Conservation (phyloP, 2,797 vertebrate species). For the Dipus sagitta region DNA sequence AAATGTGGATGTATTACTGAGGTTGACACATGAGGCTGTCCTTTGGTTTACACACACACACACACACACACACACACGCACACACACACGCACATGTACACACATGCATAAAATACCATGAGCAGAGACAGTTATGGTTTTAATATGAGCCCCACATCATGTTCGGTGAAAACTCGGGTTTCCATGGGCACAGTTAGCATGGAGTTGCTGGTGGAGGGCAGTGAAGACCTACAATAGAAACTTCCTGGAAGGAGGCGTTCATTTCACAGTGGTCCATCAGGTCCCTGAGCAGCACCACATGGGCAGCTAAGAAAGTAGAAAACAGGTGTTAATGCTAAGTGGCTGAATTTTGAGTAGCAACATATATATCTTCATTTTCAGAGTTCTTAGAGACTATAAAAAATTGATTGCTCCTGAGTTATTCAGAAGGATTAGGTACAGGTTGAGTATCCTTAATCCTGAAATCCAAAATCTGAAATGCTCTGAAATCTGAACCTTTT, state of each 20-base stretch:
- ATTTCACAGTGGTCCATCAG: neutral
- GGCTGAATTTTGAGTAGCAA: neutral
- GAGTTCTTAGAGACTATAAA: neutral
- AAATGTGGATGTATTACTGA: too few relatives aligned
- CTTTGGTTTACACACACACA: too few relatives aligned
- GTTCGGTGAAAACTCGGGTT: neutral
- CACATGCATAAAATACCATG: neutral
- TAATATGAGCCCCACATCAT: rapidly evolving
- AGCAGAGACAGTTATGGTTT: neutral
- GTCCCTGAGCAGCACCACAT: neutral
- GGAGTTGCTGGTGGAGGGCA: neutral
- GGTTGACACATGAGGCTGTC: too few relatives aligned
- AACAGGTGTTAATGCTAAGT: neutral
- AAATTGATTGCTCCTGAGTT: neutral
- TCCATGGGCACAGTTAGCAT: neutral
- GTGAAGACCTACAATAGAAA: neutral
- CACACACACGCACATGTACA: too few relatives aligned
- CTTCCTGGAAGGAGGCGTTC: neutral
- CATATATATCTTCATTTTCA: neutral
- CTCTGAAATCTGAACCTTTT: neutral
- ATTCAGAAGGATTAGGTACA: neutral
- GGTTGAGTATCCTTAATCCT: neutral
- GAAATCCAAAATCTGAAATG: neutral
- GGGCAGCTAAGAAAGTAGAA: neutral
- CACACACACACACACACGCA: too few relatives aligned